Evolutionary conservation across 1,140 invertebrate species (phyloP), one percentile per base, ranked within the genome.

Genomic region (Druon quercuslanigerum): DNA sequence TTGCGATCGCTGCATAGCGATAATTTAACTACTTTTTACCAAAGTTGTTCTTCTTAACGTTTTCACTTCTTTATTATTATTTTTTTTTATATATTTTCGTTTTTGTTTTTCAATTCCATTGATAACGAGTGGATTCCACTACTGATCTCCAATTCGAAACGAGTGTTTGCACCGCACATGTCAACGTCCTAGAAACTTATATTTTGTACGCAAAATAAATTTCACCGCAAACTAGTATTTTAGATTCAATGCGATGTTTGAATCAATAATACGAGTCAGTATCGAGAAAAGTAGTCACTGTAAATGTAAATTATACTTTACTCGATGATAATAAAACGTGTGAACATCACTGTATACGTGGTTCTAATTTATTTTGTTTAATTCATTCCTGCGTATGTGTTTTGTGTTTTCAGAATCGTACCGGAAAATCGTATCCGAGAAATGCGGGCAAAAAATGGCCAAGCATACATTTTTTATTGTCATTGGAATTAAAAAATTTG

Each of bases 191-290:
- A 72, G 50, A 71, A 71, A 57, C n/a, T 71, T 76, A 60, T 71
- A 71, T 71, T 76, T 79, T 79, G 25, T 74, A 79, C 46, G 50
- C 33, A 72, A 79, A 76, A 54, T 54, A 76, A 54, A 76, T 50
- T 72, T 19, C 60, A 66, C 25, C 60, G 60, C 40, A 66, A 66
- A 33, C 40, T 66, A 66, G 60, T 66, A 66, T 25, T 66, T 66
- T 8, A 56, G 33, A 66, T 57, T 57, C 25, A 16, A 66, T 66
- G 60, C 60, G 40, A 66, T 66, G 16, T 66, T 66, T 66, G 7
- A 16, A 66, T 16, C 16, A 40, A 40, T 66, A 40, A 40, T 66
- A 33, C 33, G 40, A 46, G 40, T 46, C 60, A 66, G 40, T 33
- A 66, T 54, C 71, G 51, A 60, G 40, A 33, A 76, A 76, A 57